Conservation (phyloP, 1,140 invertebrate species). For the Drosophila mauritiana region DNA sequence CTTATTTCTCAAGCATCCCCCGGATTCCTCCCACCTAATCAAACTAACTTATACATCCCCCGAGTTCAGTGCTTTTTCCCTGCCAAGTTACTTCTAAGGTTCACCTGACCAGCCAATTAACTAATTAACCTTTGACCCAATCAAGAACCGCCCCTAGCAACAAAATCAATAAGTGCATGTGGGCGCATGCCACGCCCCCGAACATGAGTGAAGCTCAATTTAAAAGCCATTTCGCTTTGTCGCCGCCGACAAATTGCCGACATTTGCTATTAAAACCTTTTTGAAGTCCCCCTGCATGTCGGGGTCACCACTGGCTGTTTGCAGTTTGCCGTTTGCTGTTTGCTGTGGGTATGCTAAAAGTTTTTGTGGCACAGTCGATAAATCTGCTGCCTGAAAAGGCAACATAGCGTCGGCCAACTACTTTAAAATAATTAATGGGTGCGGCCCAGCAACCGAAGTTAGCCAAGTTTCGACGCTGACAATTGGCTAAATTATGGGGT, state of each 20-base stretch:
- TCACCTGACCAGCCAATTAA: constrained; percentile 65
- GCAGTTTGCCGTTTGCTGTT: neutral
- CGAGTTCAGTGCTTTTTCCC: neutral
- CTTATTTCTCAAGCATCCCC: neutral
- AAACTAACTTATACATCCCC: neutral
- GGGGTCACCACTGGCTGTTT: neutral
- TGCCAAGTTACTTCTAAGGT: neutral
- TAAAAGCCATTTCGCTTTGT: constrained; percentile 76
- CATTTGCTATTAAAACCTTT: constrained; percentile 57
- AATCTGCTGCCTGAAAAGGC: constrained; percentile 65
- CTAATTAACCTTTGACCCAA: constrained; percentile 69
- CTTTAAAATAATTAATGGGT: constrained; percentile 83
- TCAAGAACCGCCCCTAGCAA: constrained; percentile 20
- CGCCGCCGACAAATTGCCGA: constrained; percentile 65
- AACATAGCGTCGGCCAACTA: constrained; percentile 72
- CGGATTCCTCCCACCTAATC: neutral
- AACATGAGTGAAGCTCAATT: constrained; percentile 57
- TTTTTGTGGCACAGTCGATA: constrained; percentile 65
- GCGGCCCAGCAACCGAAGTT: constrained; percentile 64
- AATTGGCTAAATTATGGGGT: constrained; percentile 76
- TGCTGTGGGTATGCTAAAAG: constrained; percentile 40
- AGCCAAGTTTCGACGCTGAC: constrained; percentile 60
- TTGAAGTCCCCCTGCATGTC: constrained; percentile 5
- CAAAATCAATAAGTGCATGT: constrained; percentile 73
- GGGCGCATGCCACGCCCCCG: constrained; percentile 55